Base-by-base conservation (phyloP, 2,888 invertebrate genomes). In the Priocnemis perturbator region DNA sequence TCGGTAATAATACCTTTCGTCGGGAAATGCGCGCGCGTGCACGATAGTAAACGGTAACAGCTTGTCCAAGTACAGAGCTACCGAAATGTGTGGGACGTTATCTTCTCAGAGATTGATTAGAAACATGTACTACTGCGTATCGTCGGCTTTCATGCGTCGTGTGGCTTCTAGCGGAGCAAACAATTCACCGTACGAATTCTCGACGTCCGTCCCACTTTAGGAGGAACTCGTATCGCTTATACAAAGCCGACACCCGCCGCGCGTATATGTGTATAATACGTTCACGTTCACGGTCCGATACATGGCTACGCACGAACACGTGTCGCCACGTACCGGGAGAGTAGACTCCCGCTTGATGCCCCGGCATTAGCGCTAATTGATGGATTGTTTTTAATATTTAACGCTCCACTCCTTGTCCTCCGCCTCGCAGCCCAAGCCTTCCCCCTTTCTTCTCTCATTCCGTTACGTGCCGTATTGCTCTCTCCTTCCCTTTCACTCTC, bases 381-480 rank as follows among this genome's bases (percentile, higher is more conserved):
- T 81, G 81, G 78, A 85, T 84, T 77, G 81, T 81, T 85, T 84
- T 82, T 86, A 82, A 86, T 83, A 85, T 86, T 85, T 84, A 82
- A 84, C 81, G 78, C 77, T 73, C 74, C 69, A 72, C 64, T 71
- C 78, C 72, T 69, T 64, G 60, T 45, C 23, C 45, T 26, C 23
- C 45, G 17, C 17, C 50, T 62, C 60, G 52, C 60, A 59, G 47
- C 15, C 21, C 23, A 21, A 3, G 20, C 47, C 47, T 47, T 53
- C 9, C 53, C 53, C 14, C 53, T 23, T 3, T 19, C 53, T 14
- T 21, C 53, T 21, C 7, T 23, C 15, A 26, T 26, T 11, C 53
- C 53, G 4, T 53, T 53, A 11, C 14, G 3, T 50, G 2, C 5
- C 17, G n/a, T 7, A 2, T n/a, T 1, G 21, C 15, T 19, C 45